Base-by-base conservation (phyloP, 2,888 invertebrate genomes). In the Lydus trimaculatus region DNA sequence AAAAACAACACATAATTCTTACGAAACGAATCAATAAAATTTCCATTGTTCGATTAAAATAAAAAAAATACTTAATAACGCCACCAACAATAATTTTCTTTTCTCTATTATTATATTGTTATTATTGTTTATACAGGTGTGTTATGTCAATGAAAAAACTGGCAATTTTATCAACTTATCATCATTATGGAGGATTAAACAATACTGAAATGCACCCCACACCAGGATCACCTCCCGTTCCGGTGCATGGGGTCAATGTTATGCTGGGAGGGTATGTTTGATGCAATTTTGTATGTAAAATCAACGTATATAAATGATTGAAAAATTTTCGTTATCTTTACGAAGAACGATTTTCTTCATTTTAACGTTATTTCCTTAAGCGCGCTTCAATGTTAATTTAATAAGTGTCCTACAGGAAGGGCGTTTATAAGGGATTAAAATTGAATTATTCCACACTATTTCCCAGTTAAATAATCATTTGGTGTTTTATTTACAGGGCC, bases 241-340 rank as follows among this genome's bases (percentile, higher is more conserved):
- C 87, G 78, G 84, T 88, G 72, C 88, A 90, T 81, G 90, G 90
- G 77, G 90, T 91, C 80, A 94, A 94, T 85, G 88, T 94, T 75
- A 88, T 94, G 78, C 90, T 94, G 76, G 92, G 93, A 85, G 93
- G 94, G 94, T 94, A 84, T 88, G 91, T 87, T 65, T 48, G n/a
- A n/a, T n/a, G n/a, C n/a, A n/a, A n/a, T n/a, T n/a, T n/a, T n/a
- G n/a, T n/a, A n/a, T n/a, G n/a, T n/a, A n/a, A n/a, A n/a, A n/a
- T n/a, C n/a, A n/a, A n/a, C n/a, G n/a, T n/a, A n/a, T n/a, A n/a
- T n/a, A n/a, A n/a, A n/a, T n/a, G n/a, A n/a, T n/a, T n/a, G n/a
- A n/a, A 23, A 6, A 52, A 25, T 56, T 28, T 9, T 56, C 9
- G 48, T 31, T 31, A 31, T 13, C 3, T 36, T 36, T 4, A n/a